These are phyloP conservation scores for Luperina testacea DNA, from an alignment of 2,888 invertebrate species.

Conservation along the genomic window DNA sequence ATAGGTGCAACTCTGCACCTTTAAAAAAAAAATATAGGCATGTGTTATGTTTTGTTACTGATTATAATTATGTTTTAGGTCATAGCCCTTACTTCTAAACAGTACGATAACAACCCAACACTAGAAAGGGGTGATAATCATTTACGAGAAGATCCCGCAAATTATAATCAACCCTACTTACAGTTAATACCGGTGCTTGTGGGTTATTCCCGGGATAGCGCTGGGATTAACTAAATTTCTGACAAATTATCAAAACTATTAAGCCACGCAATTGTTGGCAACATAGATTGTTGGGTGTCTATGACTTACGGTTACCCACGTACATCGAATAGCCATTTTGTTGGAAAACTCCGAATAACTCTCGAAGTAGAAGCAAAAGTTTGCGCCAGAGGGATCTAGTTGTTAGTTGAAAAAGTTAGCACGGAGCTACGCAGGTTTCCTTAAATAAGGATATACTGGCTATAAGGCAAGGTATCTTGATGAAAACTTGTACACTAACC, in stretches of 20 bases:
- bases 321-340: not conserved
- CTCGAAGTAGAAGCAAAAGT: not conserved
- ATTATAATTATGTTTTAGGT: conserved; percentile 20
- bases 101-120: not conserved
- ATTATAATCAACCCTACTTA: not conserved
- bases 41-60: conserved; percentile 2
- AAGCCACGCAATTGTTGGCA: not conserved
- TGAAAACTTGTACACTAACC: conserved; percentile 6
- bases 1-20: no score
- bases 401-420: conserved; percentile 11
- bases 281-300: not conserved
- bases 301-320: not conserved
- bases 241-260: not conserved
- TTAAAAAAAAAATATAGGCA: not conserved
- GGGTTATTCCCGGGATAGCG: not conserved
- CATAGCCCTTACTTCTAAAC: not conserved
- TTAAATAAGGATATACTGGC: not conserved
- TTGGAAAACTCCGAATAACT: not conserved
- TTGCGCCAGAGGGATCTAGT: not conserved
- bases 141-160: not conserved
- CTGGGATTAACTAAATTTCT: not conserved
- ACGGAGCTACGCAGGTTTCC: not conserved
- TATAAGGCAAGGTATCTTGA: conserved; percentile 11
- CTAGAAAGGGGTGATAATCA: not conserved
- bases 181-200: not conserved